Percentiles rank a stretch among this genome's conserved stretches.
Conservation (phyloP, 2,113 vertebrate genomes). For the Plecturocebus donacophilus region DNA sequence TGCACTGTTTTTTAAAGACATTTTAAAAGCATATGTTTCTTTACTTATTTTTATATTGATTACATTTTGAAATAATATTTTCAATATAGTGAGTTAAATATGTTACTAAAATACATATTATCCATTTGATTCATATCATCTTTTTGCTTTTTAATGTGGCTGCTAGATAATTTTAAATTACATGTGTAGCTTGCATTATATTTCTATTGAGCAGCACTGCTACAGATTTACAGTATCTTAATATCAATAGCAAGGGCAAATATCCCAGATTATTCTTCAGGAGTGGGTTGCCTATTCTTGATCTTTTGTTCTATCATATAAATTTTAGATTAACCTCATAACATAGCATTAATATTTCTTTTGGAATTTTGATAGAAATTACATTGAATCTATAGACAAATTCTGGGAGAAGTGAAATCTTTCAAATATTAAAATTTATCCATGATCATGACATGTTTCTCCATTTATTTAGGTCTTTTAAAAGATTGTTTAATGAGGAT, state of each 20-base stretch:
- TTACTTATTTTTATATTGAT: not conserved
- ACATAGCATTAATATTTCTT: not conserved
- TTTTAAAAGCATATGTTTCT: not conserved
- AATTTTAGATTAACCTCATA: not conserved
- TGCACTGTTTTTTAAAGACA: not conserved
- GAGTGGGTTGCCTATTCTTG: not conserved
- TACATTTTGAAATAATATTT: not conserved
- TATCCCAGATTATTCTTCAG: not conserved
- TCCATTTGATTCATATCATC: not conserved
- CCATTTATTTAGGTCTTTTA: not conserved
- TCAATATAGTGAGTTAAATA: not conserved
- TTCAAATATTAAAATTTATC: constrained; percentile 8
- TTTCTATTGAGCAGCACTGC: not conserved
- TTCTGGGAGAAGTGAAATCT: not conserved
- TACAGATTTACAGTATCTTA: not conserved
- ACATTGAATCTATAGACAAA: not conserved
- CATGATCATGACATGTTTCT: not conserved
- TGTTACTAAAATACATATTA: not conserved
- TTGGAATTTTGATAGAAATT: not conserved
- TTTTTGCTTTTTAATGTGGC: not conserved
- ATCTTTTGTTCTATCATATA: not conserved
- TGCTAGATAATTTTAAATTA: not conserved
- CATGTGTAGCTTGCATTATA: not conserved
- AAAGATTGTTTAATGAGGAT: not conserved
- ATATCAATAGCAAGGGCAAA: not conserved